Conservation (phyloP, 2,888 invertebrate genomes). For the Drosophila lutescens region DNA sequence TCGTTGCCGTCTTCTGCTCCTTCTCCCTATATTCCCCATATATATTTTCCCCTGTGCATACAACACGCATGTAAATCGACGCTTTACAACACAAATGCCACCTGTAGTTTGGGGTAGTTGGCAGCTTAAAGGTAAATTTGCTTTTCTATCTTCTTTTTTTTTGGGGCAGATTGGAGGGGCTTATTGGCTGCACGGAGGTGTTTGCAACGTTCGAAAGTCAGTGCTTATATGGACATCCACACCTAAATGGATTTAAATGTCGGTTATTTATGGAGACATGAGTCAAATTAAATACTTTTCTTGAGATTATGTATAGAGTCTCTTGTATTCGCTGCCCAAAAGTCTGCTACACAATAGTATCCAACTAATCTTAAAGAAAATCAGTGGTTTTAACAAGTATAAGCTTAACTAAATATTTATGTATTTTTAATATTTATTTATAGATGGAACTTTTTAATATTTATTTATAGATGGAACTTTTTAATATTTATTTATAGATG, state of each 20-base stretch:
- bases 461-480: no score
- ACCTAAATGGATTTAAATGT: neutral
- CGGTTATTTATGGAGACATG: neutral
- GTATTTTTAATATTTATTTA: no score
- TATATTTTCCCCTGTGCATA: constrained; percentile 20
- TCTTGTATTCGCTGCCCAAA: neutral
- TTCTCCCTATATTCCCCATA: neutral
- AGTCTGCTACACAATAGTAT: neutral
- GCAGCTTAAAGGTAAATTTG: constrained; percentile 62
- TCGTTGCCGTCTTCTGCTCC: neutral
- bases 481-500: no score
- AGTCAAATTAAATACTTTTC: neutral
- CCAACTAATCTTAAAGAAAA: no score
- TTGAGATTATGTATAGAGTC: neutral
- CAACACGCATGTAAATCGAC: constrained; percentile 75
- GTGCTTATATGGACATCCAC: no score
- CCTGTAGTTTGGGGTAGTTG: constrained; percentile 58
- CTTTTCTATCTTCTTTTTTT: constrained; percentile 38
- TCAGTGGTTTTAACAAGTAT: no score
- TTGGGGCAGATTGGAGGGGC: neutral
- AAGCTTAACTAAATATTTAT: neutral
- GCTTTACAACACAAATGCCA: constrained; percentile 75
- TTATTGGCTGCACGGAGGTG: neutral
- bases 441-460: no score
- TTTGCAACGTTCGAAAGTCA: neutral